Percentiles rank a stretch among this genome's conserved stretches.
Evolutionary conservation across 2,797 vertebrate genomes (phyloP).

Genomic region (Botia kubotai): DNA sequence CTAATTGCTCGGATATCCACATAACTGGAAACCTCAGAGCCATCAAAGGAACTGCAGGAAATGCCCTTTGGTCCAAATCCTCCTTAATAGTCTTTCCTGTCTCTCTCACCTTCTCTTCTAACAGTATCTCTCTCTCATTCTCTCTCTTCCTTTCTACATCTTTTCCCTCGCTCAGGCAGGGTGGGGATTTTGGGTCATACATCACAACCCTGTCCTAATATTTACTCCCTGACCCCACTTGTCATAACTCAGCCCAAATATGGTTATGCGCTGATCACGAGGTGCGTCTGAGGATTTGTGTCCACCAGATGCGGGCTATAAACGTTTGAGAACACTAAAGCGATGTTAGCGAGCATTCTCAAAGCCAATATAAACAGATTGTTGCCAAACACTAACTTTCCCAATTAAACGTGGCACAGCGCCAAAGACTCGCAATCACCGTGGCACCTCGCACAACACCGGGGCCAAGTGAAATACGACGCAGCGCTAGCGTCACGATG

Average conservation of each 20-base stretch:
- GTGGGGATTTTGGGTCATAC: constrained; percentile 47
- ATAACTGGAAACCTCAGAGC: constrained; percentile 20
- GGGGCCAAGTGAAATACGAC: constrained; percentile 39
- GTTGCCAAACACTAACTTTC: constrained; percentile 47
- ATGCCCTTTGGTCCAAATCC: constrained; percentile 37
- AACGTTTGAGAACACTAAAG: constrained; percentile 47
- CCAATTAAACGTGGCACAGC: constrained; percentile 23
- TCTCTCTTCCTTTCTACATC: not conserved
- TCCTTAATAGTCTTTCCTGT: constrained; percentile 24
- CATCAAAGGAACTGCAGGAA: constrained; percentile 40
- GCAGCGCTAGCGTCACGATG: not conserved
- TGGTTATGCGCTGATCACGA: constrained; percentile 39
- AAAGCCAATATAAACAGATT: constrained; percentile 38
- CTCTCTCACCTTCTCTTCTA: not conserved
- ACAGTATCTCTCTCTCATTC: not conserved
- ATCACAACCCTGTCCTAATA: constrained; percentile 67
- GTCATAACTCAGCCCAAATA: constrained; percentile 73
- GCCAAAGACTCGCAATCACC: constrained; percentile 16
- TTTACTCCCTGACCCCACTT: constrained; percentile 63
- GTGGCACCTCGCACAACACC: constrained; percentile 20
- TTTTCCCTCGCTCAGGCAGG: constrained; percentile 2
- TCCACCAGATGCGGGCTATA: constrained; percentile 51
- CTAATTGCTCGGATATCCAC: constrained; percentile 41
- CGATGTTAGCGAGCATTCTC: not conserved
- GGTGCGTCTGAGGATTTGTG: constrained; percentile 30